phyloP scores from a whole-genome alignment of 1,140 invertebrate genomes.

The Lamellibrachia luymesi region DNA sequence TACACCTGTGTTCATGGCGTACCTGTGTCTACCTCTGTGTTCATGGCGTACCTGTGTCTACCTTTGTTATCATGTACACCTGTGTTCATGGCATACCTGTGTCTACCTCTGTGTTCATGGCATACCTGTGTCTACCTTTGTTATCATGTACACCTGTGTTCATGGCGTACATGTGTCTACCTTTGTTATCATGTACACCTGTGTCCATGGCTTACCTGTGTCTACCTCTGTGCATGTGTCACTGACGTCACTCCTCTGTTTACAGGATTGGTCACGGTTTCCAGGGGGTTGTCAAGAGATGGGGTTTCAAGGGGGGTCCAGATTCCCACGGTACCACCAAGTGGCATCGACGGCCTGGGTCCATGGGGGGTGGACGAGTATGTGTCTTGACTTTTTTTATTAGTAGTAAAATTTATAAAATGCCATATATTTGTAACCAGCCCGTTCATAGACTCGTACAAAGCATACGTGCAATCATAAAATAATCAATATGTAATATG shows the following conservation, averaged over 20 bases:
- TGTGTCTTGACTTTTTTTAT: constrained; percentile 20
- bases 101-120: too few species aligned
- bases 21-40: too few species aligned
- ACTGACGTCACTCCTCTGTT: constrained; percentile 40
- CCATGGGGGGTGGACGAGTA: constrained; percentile 69
- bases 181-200: too few species aligned
- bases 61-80: too few species aligned
- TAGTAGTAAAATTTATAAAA: not conserved
- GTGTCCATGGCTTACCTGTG: too few species aligned
- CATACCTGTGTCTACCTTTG: too few species aligned
- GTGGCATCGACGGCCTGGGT: constrained; percentile 87
- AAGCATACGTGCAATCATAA: not conserved
- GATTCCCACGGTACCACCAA: constrained; percentile 90
- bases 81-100: too few species aligned
- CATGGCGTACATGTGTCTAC: too few species aligned
- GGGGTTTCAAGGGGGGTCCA: constrained; percentile 92
- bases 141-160: too few species aligned
- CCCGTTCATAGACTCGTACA: constrained; percentile 10
- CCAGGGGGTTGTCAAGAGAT: constrained; percentile 96
- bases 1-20: too few species aligned
- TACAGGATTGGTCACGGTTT: constrained; percentile 76
- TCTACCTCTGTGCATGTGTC: not conserved
- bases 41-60: too few species aligned
- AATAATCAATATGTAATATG: too few species aligned
- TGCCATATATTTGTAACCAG: not conserved